A percentile compares a stretch with the other conserved stretches of the same genome.
phyloP scores from a whole-genome alignment of 2,888 invertebrate genomes.

The Dione juno region DNA sequence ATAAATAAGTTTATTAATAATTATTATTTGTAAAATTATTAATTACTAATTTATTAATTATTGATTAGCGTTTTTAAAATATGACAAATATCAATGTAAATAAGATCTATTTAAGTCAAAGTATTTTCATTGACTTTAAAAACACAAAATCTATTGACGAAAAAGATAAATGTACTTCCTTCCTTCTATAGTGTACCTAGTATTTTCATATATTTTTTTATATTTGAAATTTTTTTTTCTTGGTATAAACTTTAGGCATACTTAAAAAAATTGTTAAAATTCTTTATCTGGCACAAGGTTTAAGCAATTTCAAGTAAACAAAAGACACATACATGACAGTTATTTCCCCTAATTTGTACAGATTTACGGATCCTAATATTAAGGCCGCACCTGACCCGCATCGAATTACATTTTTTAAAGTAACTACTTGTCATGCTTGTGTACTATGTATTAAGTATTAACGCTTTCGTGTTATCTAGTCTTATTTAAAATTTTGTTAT shows the following conservation, averaged over 20 bases:
- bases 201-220: not conserved
- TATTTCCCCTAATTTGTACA: constrained; percentile 20
- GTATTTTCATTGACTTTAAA: no score
- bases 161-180: no score
- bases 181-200: no score
- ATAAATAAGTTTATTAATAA: no score
- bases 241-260: not conserved
- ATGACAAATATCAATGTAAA: no score
- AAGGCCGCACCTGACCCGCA: constrained; percentile 38
- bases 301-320: constrained; percentile 11
- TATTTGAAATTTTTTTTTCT: not conserved
- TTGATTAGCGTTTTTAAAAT: no score
- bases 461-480: constrained; percentile 33
- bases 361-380: constrained; percentile 42
- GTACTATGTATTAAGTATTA: constrained; percentile 7
- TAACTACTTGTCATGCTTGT: constrained; percentile 16
- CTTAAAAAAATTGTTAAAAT: not conserved
- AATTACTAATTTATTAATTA: no score
- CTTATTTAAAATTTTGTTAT: not conserved
- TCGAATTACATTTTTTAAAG: constrained; percentile 27
- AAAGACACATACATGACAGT: constrained; percentile 20
- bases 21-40: no score
- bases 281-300: constrained; percentile 6
- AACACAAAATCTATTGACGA: no score
- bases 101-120: not conserved